Evolutionary conservation across 2,888 invertebrate species (phyloP).

Genomic region (Tenthredo notha): DNA sequence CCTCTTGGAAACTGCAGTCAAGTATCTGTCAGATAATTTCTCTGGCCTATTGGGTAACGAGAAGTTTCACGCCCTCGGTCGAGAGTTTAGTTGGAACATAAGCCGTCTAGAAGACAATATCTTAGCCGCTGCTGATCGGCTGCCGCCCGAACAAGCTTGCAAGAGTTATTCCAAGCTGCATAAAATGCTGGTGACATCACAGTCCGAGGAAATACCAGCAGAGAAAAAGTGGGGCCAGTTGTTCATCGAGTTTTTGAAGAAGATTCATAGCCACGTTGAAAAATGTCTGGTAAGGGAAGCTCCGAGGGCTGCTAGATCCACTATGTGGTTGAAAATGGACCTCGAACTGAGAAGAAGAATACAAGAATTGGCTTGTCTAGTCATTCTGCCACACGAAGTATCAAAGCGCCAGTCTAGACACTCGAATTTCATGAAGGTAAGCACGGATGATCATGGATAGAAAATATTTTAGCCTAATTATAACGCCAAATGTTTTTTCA

Average conservation of each 20-base stretch:
- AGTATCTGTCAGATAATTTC: conserved; percentile 89
- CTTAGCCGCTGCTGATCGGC: conserved; percentile 87
- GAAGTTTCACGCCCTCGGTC: conserved; percentile 84
- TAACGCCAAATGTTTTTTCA: conserved; percentile 57
- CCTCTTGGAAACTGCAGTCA: conserved; percentile 89
- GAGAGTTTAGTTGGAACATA: conserved; percentile 87
- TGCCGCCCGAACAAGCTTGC: conserved; percentile 91
- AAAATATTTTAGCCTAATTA: background rate
- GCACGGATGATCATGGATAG: background rate
- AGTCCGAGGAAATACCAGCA: conserved; percentile 73
- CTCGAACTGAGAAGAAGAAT: conserved; percentile 82
- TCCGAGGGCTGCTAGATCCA: conserved; percentile 82
- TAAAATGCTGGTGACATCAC: conserved; percentile 71
- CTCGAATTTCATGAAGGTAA: conserved; percentile 74
- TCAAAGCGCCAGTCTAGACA: conserved; percentile 71
- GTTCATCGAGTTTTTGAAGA: conserved; percentile 82
- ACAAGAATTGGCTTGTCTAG: conserved; percentile 83
- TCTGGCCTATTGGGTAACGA: conserved; percentile 86
- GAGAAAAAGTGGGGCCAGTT: conserved; percentile 80
- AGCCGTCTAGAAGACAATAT: conserved; percentile 90
- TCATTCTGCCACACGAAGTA: conserved; percentile 77
- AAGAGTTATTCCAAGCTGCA: conserved; percentile 83
- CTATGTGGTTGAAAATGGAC: conserved; percentile 85
- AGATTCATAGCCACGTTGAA: conserved; percentile 85
- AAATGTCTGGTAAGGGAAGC: conserved; percentile 87